Conservation (phyloP, 92 coral and sea anemone genomes). For the Epizoanthus ramosus region DNA sequence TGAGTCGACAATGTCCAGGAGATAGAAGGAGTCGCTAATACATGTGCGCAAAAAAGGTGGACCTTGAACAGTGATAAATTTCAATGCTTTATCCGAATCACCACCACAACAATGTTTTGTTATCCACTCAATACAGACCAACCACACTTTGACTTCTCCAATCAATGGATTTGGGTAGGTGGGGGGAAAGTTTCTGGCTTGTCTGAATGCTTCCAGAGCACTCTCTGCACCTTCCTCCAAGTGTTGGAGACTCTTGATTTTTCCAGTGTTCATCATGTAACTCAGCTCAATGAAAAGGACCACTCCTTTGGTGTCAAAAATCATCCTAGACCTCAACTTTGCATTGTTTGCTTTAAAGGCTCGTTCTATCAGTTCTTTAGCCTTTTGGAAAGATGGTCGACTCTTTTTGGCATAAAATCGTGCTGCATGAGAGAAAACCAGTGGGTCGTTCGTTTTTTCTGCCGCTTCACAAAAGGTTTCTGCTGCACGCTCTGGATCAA, state of each 20-base stretch:
- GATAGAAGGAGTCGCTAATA: conserved; percentile 75
- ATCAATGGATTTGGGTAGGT: conserved; percentile 71
- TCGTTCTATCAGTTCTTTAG: conserved; percentile 62
- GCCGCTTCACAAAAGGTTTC: conserved; percentile 68
- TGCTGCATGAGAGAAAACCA: conserved; percentile 73
- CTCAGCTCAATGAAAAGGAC: conserved; percentile 57
- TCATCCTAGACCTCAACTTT: conserved; percentile 35
- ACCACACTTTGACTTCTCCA: conserved; percentile 92
- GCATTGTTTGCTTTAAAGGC: conserved; percentile 64
- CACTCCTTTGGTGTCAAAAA: conserved; percentile 70
- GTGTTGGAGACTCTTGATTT: conserved; percentile 37
- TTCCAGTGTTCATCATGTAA: conserved; percentile 24
- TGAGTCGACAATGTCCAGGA: conserved; percentile 70
- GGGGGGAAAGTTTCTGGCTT: conserved; percentile 84
- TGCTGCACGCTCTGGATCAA: conserved; percentile 63
- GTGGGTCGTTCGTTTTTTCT: conserved; percentile 65
- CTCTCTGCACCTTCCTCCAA: conserved; percentile 58
- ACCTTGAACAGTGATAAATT: conserved; percentile 58
- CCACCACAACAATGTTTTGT: conserved; percentile 56
- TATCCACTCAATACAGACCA: conserved; percentile 81
- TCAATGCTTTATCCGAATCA: conserved; percentile 64
- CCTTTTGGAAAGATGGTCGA: conserved; percentile 62
- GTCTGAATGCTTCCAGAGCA: conserved; percentile 58
- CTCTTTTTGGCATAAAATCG: conserved; percentile 76
- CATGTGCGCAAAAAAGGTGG: conserved; percentile 81